Percentiles rank a stretch among this genome's conserved stretches.
Conservation (phyloP, 2,888 invertebrate genomes). For the Tetranychus truncatus region DNA sequence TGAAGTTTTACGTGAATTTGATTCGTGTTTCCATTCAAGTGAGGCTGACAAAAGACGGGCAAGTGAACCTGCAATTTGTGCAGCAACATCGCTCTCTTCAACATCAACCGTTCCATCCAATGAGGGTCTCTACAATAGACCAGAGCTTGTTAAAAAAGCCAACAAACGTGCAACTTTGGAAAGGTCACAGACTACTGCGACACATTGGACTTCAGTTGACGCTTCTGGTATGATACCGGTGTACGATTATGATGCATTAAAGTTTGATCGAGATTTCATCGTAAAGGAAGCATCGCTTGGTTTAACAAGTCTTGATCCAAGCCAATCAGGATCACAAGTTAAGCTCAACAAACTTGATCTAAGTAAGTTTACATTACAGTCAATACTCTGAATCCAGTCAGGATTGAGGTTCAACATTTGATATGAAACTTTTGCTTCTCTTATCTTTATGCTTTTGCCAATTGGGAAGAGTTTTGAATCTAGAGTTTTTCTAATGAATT, state of each 20-base stretch:
- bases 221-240: background rate
- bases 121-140: background rate
- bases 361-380: slow-evolving; percentile 11
- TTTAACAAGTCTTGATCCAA: slow-evolving; percentile 9
- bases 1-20: background rate
- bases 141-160: background rate
- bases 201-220: background rate
- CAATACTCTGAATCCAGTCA: background rate
- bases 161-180: background rate
- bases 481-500: no score
- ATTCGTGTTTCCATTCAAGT: background rate
- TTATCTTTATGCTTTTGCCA: no score
- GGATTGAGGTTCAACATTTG: no score
- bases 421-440: no score
- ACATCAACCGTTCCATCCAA: background rate
- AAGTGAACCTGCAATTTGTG: background rate
- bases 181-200: background rate
- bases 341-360: slow-evolving; percentile 14
- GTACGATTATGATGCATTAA: slow-evolving; percentile 18
- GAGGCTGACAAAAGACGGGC: background rate
- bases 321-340: background rate
- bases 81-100: background rate
- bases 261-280: slow-evolving; percentile 14
- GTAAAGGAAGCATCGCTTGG: slow-evolving; percentile 15
- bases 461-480: no score